Evolutionary conservation across 2,888 invertebrate species (phyloP).

Genomic region (Phorcus lineatus): DNA sequence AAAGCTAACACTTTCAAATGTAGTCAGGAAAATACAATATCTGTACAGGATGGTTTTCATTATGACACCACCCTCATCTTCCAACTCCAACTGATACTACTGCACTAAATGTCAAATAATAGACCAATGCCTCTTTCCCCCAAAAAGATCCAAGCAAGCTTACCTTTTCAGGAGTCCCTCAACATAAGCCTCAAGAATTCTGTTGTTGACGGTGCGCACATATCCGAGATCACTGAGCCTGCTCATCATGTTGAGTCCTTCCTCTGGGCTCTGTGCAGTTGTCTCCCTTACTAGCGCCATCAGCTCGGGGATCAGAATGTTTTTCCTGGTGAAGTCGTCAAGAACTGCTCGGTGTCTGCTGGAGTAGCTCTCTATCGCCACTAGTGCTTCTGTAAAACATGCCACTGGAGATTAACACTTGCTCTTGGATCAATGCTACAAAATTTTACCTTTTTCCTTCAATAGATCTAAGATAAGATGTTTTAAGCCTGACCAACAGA

Average conservation of each 20-base stretch:
- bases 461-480: too few species aligned
- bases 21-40: too few species aligned
- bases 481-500: too few species aligned
- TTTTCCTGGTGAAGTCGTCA: neutral
- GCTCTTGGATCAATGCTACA: neutral
- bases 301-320: neutral
- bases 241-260: conserved; percentile 20
- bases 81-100: too few species aligned
- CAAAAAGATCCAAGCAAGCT: neutral
- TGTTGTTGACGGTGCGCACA: neutral
- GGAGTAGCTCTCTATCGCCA: neutral
- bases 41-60: too few species aligned
- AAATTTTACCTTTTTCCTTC: too few species aligned
- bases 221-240: conserved; percentile 16
- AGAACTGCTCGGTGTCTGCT: neutral
- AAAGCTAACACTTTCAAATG: too few species aligned
- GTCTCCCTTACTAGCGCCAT: neutral
- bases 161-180: conserved; percentile 29
- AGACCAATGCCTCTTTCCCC: too few species aligned
- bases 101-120: too few species aligned
- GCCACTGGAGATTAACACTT: neutral
- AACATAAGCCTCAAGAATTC: conserved; percentile 26
- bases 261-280: neutral
- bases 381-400: conserved; percentile 1
- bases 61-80: too few species aligned